These are phyloP conservation scores for Chiridota heheva DNA, from an alignment of 35 echinoderm and acorn worm genomes.

Conservation along the genomic window DNA sequence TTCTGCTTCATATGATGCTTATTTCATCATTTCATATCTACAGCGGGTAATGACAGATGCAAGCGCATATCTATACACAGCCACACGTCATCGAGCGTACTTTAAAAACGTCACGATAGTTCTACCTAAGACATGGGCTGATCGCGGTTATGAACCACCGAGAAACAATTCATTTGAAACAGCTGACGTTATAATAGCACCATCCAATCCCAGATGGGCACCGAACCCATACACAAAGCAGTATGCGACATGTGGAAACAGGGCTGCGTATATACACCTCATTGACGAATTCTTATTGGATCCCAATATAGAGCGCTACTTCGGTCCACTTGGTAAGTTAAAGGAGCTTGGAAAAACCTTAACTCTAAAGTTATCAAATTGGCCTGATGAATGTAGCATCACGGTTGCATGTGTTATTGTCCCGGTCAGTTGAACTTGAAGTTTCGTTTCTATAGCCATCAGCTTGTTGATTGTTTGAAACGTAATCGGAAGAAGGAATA, in stretches of 20 bases:
- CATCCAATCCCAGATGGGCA: conserved; percentile 60
- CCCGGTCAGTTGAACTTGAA: neutral
- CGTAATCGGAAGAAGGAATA: too few relatives aligned
- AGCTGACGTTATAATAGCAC: conserved; percentile 76
- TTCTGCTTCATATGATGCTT: too few relatives aligned
- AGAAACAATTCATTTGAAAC: conserved; percentile 62
- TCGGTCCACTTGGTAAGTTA: conserved; percentile 67
- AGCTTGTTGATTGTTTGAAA: neutral
- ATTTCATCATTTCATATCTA: neutral
- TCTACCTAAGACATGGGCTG: conserved; percentile 68
- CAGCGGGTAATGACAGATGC: conserved; percentile 73
- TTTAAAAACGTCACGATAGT: conserved; percentile 75
- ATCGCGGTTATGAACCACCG: conserved; percentile 19
- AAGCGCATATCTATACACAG: conserved; percentile 60
- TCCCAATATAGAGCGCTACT: conserved; percentile 16
- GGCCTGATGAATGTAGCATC: neutral
- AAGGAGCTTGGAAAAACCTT: neutral
- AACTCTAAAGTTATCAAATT: neutral
- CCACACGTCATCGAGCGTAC: conserved; percentile 58
- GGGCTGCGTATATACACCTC: conserved; percentile 71
- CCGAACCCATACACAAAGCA: conserved; percentile 76
- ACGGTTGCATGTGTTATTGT: neutral
- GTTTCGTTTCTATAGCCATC: neutral
- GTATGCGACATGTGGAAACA: conserved; percentile 66
- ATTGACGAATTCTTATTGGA: conserved; percentile 36